Conservation (phyloP, 2,113 vertebrate species). For the Euleptes europaea region DNA sequence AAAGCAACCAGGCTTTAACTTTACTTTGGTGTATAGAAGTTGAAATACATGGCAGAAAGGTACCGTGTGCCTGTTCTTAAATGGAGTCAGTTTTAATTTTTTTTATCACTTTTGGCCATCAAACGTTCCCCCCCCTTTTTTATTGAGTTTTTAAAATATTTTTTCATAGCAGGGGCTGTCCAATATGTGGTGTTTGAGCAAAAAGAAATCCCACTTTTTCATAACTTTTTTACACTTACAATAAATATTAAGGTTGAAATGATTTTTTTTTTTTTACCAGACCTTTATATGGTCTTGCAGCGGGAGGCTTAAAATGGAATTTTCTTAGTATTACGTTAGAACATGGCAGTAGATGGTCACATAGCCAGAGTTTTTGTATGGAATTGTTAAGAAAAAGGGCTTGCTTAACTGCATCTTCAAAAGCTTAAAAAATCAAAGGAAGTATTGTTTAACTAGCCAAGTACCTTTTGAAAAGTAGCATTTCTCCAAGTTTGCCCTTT, state of each 20-base stretch:
- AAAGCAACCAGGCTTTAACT: conserved; percentile 66
- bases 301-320: background rate
- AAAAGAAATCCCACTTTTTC: conserved; percentile 52
- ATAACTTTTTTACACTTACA: conserved; percentile 57
- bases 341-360: background rate
- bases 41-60: conserved; percentile 68
- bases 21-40: conserved; percentile 61
- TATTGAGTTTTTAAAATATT: conserved; percentile 58
- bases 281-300: background rate
- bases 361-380: background rate
- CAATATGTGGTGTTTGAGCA: conserved; percentile 34
- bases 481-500: background rate
- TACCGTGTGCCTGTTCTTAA: conserved; percentile 69
- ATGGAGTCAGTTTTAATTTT: conserved; percentile 64
- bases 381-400: background rate
- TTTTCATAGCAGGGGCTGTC: conserved; percentile 61
- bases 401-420: background rate
- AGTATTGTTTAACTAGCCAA: background rate
- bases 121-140: conserved; percentile 32
- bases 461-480: background rate
- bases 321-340: background rate
- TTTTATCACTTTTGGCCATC: conserved; percentile 64
- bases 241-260: conserved; percentile 45
- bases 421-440: background rate
- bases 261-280: background rate